A percentile compares a stretch with the other conserved stretches of the same genome.
phyloP scores from a whole-genome alignment of 1,140 invertebrate species.

The Aleiodes sp. region DNA sequence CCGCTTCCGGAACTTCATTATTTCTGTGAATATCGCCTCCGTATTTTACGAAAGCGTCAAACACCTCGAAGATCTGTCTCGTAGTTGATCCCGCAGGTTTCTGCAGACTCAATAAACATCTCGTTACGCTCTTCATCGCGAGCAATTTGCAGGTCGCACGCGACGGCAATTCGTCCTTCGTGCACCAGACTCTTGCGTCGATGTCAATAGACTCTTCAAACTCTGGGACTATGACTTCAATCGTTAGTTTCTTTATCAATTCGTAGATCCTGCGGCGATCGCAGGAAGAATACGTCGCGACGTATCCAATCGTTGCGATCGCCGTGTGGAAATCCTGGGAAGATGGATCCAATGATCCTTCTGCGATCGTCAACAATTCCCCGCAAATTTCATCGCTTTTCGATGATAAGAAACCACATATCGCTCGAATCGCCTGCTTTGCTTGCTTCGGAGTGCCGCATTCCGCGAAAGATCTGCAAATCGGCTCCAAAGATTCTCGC shows the following conservation, averaged over 20 bases:
- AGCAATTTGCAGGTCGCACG: not conserved
- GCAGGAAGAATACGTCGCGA: no score
- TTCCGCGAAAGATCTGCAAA: no score
- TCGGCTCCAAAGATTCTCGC: no score
- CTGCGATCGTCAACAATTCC: not conserved
- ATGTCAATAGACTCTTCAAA: not conserved
- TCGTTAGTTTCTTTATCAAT: not conserved
- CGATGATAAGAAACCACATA: not conserved
- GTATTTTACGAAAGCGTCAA: not conserved
- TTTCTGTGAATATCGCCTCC: not conserved
- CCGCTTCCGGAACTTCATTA: not conserved
- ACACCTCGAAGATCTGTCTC: not conserved
- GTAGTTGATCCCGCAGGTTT: not conserved
- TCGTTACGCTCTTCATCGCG: not conserved
- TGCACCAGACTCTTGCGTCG: not conserved
- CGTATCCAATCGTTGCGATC: not conserved
- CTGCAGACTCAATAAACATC: not conserved
- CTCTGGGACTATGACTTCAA: not conserved
- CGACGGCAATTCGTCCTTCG: not conserved
- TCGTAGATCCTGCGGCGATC: not conserved
- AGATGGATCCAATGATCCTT: not conserved
- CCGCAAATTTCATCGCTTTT: not conserved
- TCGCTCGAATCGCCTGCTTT: not conserved
- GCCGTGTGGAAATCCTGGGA: not conserved
- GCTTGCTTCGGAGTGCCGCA: not conserved